A percentile compares a stretch with the other conserved stretches of the same genome.
Conservation (phyloP, 2,888 invertebrate species). For the Scaptomyza reducta region DNA sequence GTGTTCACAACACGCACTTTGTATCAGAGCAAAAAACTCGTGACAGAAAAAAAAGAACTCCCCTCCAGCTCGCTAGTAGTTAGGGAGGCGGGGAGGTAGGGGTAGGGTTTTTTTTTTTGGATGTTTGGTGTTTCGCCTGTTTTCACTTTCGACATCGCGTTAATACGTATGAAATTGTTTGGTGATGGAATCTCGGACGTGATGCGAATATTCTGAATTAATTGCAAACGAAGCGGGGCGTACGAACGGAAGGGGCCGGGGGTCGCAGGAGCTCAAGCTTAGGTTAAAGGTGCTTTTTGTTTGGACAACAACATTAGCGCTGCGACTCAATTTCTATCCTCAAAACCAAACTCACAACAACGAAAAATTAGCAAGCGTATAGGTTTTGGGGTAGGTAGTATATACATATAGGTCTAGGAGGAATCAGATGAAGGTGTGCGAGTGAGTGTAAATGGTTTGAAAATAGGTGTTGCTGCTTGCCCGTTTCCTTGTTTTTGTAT, state of each 20-base stretch:
- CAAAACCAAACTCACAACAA: conserved; percentile 16
- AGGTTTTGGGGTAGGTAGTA: too few relatives aligned
- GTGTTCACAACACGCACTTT: background rate
- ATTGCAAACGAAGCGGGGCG: conserved; percentile 59
- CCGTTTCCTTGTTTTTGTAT: too few relatives aligned
- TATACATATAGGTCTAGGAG: too few relatives aligned
- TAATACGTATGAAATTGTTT: conserved; percentile 81
- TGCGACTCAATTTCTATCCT: conserved; percentile 5
- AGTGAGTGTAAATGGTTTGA: conserved; percentile 21
- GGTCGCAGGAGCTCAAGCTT: conserved; percentile 6
- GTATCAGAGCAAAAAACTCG: background rate
- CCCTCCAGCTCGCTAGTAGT: background rate
- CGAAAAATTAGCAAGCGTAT: too few relatives aligned
- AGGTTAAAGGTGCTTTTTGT: conserved; percentile 19
- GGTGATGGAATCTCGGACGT: conserved; percentile 78
- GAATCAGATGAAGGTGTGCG: too few relatives aligned
- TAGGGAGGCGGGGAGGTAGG: too few relatives aligned
- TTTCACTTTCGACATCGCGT: conserved; percentile 76
- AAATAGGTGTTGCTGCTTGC: conserved; percentile 6
- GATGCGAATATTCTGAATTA: conserved; percentile 75
- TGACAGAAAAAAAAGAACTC: background rate
- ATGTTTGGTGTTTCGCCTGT: conserved; percentile 44
- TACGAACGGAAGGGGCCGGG: background rate
- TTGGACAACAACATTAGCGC: background rate
- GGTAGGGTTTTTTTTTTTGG: conserved; percentile 13